These are phyloP conservation scores for Nomia melanderi DNA, from an alignment of 1,140 invertebrate genomes.

Conservation along the genomic window DNA sequence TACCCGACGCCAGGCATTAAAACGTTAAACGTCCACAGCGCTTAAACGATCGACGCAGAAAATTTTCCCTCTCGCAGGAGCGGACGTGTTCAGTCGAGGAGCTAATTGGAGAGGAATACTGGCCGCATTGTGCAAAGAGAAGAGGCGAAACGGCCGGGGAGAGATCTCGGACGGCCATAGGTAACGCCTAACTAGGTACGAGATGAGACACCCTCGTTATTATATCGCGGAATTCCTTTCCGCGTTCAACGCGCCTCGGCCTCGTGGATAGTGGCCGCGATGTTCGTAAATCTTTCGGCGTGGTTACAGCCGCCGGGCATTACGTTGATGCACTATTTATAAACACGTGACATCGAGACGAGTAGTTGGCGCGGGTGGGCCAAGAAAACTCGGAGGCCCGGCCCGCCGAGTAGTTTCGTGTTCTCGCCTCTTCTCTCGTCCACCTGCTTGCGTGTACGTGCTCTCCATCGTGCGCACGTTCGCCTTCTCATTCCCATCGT, in stretches of 20 bases:
- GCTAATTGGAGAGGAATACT: neutral
- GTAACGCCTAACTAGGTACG: constrained; percentile 56
- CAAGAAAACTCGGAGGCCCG: constrained; percentile 63
- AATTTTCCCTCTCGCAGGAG: neutral
- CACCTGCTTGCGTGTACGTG: constrained; percentile 62
- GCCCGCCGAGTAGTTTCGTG: constrained; percentile 48
- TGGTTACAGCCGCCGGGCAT: constrained; percentile 71
- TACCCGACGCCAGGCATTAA: no score
- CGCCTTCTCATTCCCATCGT: constrained; percentile 13
- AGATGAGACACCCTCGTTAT: constrained; percentile 64
- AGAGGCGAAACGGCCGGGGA: neutral
- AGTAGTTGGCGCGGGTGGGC: constrained; percentile 76
- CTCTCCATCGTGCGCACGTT: neutral
- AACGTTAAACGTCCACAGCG: no score
- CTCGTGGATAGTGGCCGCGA: constrained; percentile 52
- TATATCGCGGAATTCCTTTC: constrained; percentile 73
- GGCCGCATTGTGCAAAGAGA: constrained; percentile 20
- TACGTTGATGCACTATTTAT: constrained; percentile 80
- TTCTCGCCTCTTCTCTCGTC: constrained; percentile 62
- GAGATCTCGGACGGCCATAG: constrained; percentile 49
- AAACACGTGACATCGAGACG: constrained; percentile 76
- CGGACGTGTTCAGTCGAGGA: neutral
- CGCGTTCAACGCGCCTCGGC: constrained; percentile 68
- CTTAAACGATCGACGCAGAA: no score
- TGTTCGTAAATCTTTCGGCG: constrained; percentile 76